Percentiles rank a stretch among this genome's conserved stretches.
Evolutionary conservation across 2,113 vertebrate genomes (phyloP).

Genomic region (Cygnus buccinator): DNA sequence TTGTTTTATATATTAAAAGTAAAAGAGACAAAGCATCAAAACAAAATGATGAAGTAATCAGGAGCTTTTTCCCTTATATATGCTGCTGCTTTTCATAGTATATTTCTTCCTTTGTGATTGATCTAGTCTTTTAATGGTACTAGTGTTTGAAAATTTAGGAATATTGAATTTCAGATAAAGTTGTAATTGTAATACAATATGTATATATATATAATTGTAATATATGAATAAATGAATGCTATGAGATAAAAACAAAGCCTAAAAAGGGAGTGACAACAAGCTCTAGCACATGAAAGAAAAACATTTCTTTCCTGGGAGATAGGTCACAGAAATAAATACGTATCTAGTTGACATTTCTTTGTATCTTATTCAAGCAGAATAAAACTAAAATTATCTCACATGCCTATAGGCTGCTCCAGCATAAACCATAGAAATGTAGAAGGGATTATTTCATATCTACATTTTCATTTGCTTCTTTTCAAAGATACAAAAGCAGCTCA

Average conservation of each 20-base stretch:
- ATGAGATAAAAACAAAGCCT: background rate
- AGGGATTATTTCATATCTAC: background rate
- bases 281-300: background rate
- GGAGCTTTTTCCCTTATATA: background rate
- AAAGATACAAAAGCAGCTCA: background rate
- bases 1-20: background rate
- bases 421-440: background rate
- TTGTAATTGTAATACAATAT: background rate
- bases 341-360: slow-evolving; percentile 39
- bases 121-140: background rate
- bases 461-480: slow-evolving; percentile 40
- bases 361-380: slow-evolving; percentile 31
- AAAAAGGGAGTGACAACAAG: background rate
- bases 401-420: background rate
- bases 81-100: background rate
- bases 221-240: background rate
- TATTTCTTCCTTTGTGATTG: background rate
- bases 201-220: background rate
- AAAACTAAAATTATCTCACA: slow-evolving; percentile 36
- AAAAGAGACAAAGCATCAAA: background rate
- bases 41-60: background rate
- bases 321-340: background rate
- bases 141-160: background rate
- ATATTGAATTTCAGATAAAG: background rate
- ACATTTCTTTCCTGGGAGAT: background rate